Conservation (phyloP, 2,113 vertebrate genomes). For the Chloropsis cyanopogon region DNA sequence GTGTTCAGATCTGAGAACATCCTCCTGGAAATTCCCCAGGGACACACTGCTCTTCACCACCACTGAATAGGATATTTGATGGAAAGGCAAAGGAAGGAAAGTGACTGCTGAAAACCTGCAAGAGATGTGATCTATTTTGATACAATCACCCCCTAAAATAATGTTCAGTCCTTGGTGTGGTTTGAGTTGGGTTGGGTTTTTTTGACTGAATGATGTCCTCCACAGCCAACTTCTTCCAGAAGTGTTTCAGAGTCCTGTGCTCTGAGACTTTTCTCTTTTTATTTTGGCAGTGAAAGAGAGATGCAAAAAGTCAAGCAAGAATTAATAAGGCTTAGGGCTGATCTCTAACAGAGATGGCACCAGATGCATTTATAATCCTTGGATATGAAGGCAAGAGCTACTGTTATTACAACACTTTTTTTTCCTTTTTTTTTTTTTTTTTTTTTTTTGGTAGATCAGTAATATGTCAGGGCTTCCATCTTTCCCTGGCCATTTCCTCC, state of each 20-base stretch:
- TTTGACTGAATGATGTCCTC: not conserved
- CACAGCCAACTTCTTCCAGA: not conserved
- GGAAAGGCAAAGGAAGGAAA: not conserved
- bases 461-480: not conserved
- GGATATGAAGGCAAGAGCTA: not conserved
- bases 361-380: slow-evolving; percentile 5
- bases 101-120: not conserved
- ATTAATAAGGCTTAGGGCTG: not conserved
- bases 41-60: not conserved
- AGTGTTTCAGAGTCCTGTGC: not conserved
- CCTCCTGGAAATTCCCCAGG: not conserved
- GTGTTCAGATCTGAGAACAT: not conserved
- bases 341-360: not conserved
- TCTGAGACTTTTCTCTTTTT: not conserved
- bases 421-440: not conserved
- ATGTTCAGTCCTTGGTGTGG: not conserved
- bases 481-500: not conserved
- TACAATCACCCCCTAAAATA: not conserved
- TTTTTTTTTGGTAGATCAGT: not conserved
- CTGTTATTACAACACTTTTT: not conserved
- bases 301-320: not conserved
- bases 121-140: not conserved
- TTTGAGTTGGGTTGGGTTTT: not conserved
- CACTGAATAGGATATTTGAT: not conserved
- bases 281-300: not conserved